Base-by-base conservation (phyloP, 1,140 invertebrate genomes). In the Luehdorfia chinensis region DNA sequence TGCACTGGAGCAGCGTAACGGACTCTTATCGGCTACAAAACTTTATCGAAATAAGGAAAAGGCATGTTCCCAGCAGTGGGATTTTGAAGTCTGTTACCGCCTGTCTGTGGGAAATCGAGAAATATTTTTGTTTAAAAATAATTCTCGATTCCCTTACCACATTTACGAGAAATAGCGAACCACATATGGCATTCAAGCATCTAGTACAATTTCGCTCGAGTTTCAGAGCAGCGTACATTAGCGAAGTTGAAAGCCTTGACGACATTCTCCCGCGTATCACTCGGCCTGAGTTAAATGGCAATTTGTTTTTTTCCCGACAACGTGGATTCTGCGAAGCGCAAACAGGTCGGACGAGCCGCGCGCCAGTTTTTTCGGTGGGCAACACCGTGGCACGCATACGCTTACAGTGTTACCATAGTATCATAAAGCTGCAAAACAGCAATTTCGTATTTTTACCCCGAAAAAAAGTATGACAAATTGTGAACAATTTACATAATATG, bases 191-290 rank as follows among this genome's bases (percentile, higher is more conserved):
- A n/a, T n/a, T n/a, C n/a, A n/a, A n/a, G n/a, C 6, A 1, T 33
- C 19, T 27, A 39, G 11, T 27, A 27, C 27, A 43, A 8, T 28
- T 30, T 6, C n/a, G 13, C 7, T 2, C 34, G 34, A 21, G 45
- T 50, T 54, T 54, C 52, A 51, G 45, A 36, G 21, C 23, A 43
- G 47, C 19, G 43, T 43, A 51, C 52, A 48, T 47, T 44, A 43
- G 51, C 37, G 39, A 69, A 75, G 66, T 69, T 55, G 72, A 65
- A 60, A 71, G 50, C 75, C 75, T 79, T 79, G 75, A 79, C 71
- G 65, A 79, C 75, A 76, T 74, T 71, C 70, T 50, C 55, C 45
- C 53, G 50, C 55, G 59, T 55, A 53, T 33, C 55, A 43, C 53
- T 58, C 41, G 47, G 52, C 37, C 51, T 51, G 47, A 55, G 50